phyloP scores from a whole-genome alignment of 2,888 invertebrate species.

The Acleris holmiana region DNA sequence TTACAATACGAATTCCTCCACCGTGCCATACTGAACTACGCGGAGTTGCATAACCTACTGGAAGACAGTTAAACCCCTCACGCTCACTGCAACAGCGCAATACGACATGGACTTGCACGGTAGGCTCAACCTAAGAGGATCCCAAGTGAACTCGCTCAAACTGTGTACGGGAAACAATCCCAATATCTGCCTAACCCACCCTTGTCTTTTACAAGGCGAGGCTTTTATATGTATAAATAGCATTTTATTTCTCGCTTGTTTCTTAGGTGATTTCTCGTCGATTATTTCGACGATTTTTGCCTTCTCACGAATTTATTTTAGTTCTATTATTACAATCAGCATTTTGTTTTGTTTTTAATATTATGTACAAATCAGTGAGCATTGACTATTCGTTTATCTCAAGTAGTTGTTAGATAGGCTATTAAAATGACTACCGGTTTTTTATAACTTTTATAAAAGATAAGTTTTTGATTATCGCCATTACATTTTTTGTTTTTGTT shows the following conservation, averaged over 20 bases:
- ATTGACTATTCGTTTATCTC: constrained; percentile 47
- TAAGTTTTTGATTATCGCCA: too few relatives aligned
- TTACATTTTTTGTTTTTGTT: too few relatives aligned
- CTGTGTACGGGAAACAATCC: neutral
- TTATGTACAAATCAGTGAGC: constrained; percentile 41
- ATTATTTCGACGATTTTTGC: constrained; percentile 43
- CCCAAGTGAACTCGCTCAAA: constrained; percentile 8
- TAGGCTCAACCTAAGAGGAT: constrained; percentile 18
- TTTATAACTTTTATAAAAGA: neutral
- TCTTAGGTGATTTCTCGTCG: constrained; percentile 48
- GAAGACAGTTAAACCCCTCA: constrained; percentile 80
- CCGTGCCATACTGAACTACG: constrained; percentile 95
- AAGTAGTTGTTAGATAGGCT: constrained; percentile 49
- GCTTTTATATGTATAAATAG: constrained; percentile 31
- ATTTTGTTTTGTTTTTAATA: constrained; percentile 21
- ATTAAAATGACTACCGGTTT: constrained; percentile 42
- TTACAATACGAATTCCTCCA: constrained; percentile 97
- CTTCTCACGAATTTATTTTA: constrained; percentile 47
- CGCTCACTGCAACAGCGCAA: too few relatives aligned
- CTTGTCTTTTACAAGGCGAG: neutral
- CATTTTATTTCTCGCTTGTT: constrained; percentile 31
- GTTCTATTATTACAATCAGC: constrained; percentile 19
- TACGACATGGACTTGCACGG: constrained; percentile 12
- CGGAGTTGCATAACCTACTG: constrained; percentile 92
- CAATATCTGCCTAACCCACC: constrained; percentile 1